Conservation (phyloP, 2,888 invertebrate genomes). For the Frankliniella intonsa region DNA sequence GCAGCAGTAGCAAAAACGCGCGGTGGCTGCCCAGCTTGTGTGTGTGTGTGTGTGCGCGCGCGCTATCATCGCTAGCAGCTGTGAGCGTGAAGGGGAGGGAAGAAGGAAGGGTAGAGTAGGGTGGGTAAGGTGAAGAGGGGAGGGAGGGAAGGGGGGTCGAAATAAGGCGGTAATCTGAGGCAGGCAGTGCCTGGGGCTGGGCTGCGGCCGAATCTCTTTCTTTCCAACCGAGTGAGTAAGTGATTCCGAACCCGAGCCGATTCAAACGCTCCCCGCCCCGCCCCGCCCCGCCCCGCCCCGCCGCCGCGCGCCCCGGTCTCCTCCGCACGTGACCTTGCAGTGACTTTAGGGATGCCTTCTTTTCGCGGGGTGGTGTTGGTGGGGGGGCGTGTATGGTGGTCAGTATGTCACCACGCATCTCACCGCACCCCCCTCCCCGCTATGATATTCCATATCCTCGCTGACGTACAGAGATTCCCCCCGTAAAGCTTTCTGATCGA, state of each 20-base stretch:
- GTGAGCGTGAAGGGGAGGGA: neutral
- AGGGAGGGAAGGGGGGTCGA: neutral
- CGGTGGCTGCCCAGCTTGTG: no score
- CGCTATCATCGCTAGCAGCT: neutral
- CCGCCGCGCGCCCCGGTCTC: neutral
- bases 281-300: neutral
- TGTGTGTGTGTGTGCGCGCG: neutral
- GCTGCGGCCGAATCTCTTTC: neutral
- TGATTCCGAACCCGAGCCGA: neutral
- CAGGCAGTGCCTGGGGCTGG: neutral
- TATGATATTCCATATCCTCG: no score
- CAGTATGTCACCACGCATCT: conserved; percentile 6
- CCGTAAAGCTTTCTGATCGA: no score
- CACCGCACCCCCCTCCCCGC: neutral
- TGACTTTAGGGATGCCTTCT: conserved; percentile 11
- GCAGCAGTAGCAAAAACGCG: neutral
- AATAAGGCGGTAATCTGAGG: neutral
- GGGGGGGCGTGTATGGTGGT: conserved; percentile 1
- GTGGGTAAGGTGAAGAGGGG: neutral
- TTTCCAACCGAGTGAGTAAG: neutral
- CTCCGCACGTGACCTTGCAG: neutral
- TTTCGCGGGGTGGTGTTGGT: neutral
- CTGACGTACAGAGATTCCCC: no score
- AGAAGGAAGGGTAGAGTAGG: neutral
- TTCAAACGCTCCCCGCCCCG: no score